Evolutionary conservation across 2,113 vertebrate genomes (phyloP), one percentile per base, ranked within the genome.

Genomic region (Elgaria multicarinata): DNA sequence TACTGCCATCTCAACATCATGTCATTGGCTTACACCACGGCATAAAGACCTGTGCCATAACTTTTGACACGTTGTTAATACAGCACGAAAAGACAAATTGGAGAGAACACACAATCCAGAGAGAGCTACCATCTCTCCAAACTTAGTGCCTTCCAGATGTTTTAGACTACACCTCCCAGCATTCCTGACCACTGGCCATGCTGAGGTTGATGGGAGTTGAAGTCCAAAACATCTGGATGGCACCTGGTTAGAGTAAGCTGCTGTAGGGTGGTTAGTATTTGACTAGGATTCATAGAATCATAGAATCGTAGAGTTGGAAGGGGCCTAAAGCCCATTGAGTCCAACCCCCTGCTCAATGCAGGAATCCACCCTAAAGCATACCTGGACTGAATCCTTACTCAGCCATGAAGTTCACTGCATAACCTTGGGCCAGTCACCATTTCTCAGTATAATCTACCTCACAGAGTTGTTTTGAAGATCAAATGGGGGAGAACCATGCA

Each of bases 1-100:
- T 77, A 78, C 58, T 75, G 33, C 2, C 46, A 1, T 66, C 69
- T 86, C 67, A 36, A 88, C 76, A 71, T 88, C 80, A 92, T 83
- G 80, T 90, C 87, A 90, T 55, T 62, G 85, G 85, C 58, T 62
- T 10, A 66, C 2, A 67, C 12, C 39, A 88, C 26, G 18, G 76
- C 91, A 90, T 71, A 91, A 91, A 87, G 55, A 78, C 88, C 46
- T 86, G n/a, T 80, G 85, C 89, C 79, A 69, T 76, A 13, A 53
- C 46, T 46, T 8, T 84, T 66, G 44, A 42, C 79, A 46, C 31
- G 87, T 0, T 83, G 36, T 85, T 64, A 69, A 55, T 75, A 36
- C 36, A 85, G 71, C 62, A 89, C 91, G 90, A 44, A 86, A 0
- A 1, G 33, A 62, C n/a, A 64, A 64, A 75, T 44, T 46, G 28